Conservation (phyloP, 2,888 invertebrate genomes). For the Cybosia mesomella region DNA sequence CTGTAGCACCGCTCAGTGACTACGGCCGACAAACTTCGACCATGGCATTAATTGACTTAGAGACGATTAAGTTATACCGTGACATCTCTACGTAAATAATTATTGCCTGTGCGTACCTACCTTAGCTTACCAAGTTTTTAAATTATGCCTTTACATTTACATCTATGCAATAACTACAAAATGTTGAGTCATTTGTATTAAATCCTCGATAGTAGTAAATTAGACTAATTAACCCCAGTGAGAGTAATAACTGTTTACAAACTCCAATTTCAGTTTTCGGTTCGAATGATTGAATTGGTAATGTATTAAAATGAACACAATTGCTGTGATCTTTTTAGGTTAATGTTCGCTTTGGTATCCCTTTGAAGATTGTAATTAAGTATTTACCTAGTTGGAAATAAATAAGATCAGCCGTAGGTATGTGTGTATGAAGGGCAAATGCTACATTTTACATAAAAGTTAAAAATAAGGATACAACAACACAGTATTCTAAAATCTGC, state of each 20-base stretch:
- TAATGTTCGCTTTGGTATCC: slow-evolving; percentile 18
- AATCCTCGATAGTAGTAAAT: slow-evolving; percentile 60
- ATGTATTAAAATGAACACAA: slow-evolving; percentile 43
- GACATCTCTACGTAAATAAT: too few relatives aligned
- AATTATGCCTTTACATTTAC: too few relatives aligned
- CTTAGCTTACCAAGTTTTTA: too few relatives aligned
- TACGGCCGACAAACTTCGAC: too few relatives aligned
- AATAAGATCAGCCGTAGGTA: neutral
- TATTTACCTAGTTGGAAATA: neutral
- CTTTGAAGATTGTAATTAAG: neutral
- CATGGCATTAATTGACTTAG: too few relatives aligned
- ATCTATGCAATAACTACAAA: neutral
- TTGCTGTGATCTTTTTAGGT: slow-evolving; percentile 43
- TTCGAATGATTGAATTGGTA: slow-evolving; percentile 56
- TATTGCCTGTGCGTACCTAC: too few relatives aligned
- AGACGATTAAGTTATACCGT: too few relatives aligned
- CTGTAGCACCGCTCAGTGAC: too few relatives aligned
- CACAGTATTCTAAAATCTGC: neutral
- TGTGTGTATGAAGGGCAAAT: too few relatives aligned
- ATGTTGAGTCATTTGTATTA: slow-evolving; percentile 40
- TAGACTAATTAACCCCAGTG: slow-evolving; percentile 62
- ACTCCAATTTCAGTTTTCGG: slow-evolving; percentile 58
- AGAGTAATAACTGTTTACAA: slow-evolving; percentile 68
- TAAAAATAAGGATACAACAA: too few relatives aligned
- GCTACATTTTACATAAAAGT: too few relatives aligned